Base-by-base conservation (phyloP, 1,140 invertebrate genomes). In the Zaprionus capensis region DNA sequence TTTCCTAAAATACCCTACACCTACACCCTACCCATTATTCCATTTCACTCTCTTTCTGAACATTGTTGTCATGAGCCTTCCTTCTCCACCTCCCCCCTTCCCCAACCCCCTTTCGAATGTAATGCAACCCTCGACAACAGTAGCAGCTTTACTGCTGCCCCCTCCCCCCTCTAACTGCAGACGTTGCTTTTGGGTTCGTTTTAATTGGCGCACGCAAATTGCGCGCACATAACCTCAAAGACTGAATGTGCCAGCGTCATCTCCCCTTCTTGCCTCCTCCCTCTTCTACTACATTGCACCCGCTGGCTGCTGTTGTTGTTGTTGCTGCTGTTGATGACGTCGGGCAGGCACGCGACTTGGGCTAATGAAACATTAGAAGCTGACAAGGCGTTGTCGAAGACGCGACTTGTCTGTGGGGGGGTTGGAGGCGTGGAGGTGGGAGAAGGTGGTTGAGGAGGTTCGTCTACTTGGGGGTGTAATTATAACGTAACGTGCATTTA, bases 141-240 rank as follows among this genome's bases (percentile, higher is more conserved):
- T n/a, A 17, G 41, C n/a, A 17, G 41, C 41, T 22, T 12, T 41
- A 38, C 55, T 22, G 17, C 22, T 15, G 17, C 34, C 14, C 17
- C 17, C 9, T 3, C 28, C 14, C 58, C 28, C 6, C 58, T 1
- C 15, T n/a, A n/a, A 26, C 53, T 31, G 26, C n/a, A 24, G 46
- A 22, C n/a, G 28, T 26, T 5, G 12, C 49, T 5, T 31, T 34
- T 34, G 11, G 24, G 38, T 26, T 26, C 11, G 78, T 81, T 84
- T 84, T 90, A 88, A 88, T 88, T 88, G 85, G 84, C 69, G 75
- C 84, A 90, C 84, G 81, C 74, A 87, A 87, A 87, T 87, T 84
- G 85, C 77, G 83, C 80, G 85, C 85, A 81, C 81, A 81, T 87
- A 90, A 84, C 84, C 81, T 79, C 81, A 81, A 81, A 84, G 55